Evolutionary conservation across 2,888 invertebrate species (phyloP), one percentile per base, ranked within the genome.

Genomic region (Thyatira batis): DNA sequence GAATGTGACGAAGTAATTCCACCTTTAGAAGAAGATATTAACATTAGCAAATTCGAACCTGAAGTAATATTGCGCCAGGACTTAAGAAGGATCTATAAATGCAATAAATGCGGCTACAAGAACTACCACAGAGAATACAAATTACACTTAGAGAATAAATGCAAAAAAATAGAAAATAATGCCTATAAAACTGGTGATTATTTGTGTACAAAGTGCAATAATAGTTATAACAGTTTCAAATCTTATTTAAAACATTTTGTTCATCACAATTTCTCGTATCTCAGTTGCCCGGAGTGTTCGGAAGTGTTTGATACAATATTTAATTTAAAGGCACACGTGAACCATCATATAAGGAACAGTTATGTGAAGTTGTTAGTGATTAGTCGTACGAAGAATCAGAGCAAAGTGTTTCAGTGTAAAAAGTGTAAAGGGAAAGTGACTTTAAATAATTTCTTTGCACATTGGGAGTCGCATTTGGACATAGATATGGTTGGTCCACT

Each of bases 381-480:
- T 0, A 50, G 51, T 0, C 1, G 43, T 0, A 0, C 49, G n/a
- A 23, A n/a, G 0, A 1, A 13, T 6, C 3, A 53, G 0, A n/a
- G 21, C 1, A 3, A 20, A 0, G 20, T 55, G 1, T 63, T 57
- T 20, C 57, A 71, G 53, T 86, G 86, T 20, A 71, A 56, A 0
- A 39, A 28, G 0, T 82, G 82, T 13, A 25, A 20, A 0, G 1
- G 48, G 0, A 20, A 28, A 0, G 60, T 81, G 0, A 3, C 3
- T 0, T 2, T 10, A 0, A 1, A 1, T 0, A 44, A 67, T 0
- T 72, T 71, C n/a, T 82, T 84, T 21, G 0, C 20, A 0, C 85
- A 85, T 23, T 86, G 82, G 82, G 85, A 84, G 43, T 1, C 10
- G 0, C 85, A 85, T 50, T 20, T 84, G 10, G 30, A 52, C 5